Conservation (phyloP, 2,113 vertebrate genomes). For the Alosa alosa region DNA sequence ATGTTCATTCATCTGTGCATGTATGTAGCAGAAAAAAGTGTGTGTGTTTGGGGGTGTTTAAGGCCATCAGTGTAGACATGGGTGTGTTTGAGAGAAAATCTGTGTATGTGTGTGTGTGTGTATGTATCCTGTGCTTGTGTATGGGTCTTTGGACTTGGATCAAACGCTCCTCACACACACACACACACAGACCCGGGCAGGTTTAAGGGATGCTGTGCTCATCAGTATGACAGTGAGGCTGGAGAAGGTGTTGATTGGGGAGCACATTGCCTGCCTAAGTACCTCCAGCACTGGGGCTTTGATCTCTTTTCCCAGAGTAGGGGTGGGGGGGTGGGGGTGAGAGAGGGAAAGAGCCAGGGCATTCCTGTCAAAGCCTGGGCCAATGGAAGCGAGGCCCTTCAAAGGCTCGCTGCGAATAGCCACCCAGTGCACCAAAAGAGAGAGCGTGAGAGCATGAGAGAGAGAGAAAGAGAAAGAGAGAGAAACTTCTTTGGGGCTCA, state of each 20-base stretch:
- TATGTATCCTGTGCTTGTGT: neutral
- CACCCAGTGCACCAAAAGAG: neutral
- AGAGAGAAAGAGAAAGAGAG: neutral
- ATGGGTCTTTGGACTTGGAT: neutral
- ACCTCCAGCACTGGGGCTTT: constrained; percentile 13
- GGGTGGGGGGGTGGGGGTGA: neutral
- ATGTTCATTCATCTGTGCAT: neutral
- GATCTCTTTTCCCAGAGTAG: constrained; percentile 16
- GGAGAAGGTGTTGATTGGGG: neutral
- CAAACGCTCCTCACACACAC: constrained; percentile 2
- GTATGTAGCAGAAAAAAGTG: neutral
- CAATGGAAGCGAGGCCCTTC: neutral
- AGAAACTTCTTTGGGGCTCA: neutral
- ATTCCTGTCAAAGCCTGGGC: neutral
- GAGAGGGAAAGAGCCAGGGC: neutral
- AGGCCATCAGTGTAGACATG: neutral
- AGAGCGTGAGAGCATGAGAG: neutral
- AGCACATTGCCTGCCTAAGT: constrained; percentile 16
- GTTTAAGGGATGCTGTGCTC: neutral
- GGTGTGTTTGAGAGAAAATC: neutral
- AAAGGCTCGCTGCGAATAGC: neutral
- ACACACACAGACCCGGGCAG: neutral
- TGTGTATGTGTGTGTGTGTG: neutral
- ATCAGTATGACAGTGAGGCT: neutral
- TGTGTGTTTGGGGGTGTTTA: neutral